Evolutionary conservation across 2,113 vertebrate genomes (phyloP).

Genomic region (Gila orcuttii): DNA sequence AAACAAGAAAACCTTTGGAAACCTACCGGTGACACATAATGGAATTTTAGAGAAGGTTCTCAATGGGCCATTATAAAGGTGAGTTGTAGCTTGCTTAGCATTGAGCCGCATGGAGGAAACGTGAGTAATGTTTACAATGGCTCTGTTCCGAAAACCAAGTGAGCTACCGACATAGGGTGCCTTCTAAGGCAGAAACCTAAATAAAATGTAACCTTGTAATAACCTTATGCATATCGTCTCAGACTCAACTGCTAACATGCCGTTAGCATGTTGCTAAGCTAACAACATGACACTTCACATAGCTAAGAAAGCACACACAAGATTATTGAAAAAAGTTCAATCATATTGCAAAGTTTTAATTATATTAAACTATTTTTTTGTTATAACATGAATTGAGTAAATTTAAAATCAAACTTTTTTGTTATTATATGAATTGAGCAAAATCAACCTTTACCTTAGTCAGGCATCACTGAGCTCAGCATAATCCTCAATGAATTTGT

Average conservation of each 20-base stretch:
- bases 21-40: constrained; percentile 32
- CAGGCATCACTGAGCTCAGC: background rate
- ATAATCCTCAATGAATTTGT: background rate
- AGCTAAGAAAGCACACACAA: too few relatives aligned
- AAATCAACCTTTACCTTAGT: background rate
- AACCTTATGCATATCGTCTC: background rate
- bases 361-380: too few relatives aligned
- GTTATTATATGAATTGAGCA: background rate
- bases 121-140: constrained; percentile 28
- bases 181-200: background rate
- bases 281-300: too few relatives aligned
- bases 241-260: too few relatives aligned
- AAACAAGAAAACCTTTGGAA: constrained; percentile 24
- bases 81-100: constrained; percentile 8
- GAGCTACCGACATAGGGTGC: background rate
- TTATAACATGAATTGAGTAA: too few relatives aligned
- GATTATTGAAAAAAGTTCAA: too few relatives aligned
- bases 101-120: constrained; percentile 26
- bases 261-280: too few relatives aligned
- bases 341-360: too few relatives aligned
- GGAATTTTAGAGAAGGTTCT: constrained; percentile 16
- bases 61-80: constrained; percentile 34
- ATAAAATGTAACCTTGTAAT: background rate
- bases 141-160: background rate
- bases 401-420: too few relatives aligned